Conservation (phyloP, 2,797 vertebrate genomes). For the Spheniscus humboldti region DNA sequence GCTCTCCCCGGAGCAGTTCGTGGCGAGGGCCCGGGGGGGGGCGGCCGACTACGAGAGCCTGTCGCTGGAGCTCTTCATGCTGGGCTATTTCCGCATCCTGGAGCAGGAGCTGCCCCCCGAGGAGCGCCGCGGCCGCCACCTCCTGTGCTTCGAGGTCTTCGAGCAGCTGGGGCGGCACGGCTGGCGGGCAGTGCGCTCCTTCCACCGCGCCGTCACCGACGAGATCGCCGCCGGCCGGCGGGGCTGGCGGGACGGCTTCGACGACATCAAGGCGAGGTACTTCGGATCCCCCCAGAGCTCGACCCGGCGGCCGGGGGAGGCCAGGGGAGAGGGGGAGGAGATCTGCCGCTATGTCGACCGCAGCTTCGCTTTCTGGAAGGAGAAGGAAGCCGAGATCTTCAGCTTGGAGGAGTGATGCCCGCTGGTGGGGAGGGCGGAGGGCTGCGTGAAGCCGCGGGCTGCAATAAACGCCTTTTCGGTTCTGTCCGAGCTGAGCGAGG, state of each 20-base stretch:
- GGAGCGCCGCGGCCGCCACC: conserved; percentile 89
- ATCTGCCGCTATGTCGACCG: conserved; percentile 93
- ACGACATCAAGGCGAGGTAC: conserved; percentile 89
- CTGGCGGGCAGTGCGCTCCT: conserved; percentile 87
- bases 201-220: conserved; percentile 88
- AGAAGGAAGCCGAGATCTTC: conserved; percentile 96
- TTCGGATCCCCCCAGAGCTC: conserved; percentile 73
- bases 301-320: background rate
- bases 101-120: conserved; percentile 87
- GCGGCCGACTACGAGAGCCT: conserved; percentile 82
- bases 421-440: background rate
- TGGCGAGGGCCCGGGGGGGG: conserved; percentile 79
- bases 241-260: conserved; percentile 89
- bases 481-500: background rate
- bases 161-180: conserved; percentile 89
- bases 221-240: conserved; percentile 89
- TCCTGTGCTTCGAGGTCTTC: conserved; percentile 96
- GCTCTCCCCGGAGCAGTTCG: conserved; percentile 89
- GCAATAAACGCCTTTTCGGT: conserved; percentile 22
- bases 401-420: conserved; percentile 77
- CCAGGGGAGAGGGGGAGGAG: conserved; percentile 72
- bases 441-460: background rate
- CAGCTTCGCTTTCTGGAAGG: conserved; percentile 98
- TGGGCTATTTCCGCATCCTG: conserved; percentile 96
- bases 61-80: conserved; percentile 94